Base-by-base conservation (phyloP, 2,797 vertebrate species). In the Emys orbicularis region DNA sequence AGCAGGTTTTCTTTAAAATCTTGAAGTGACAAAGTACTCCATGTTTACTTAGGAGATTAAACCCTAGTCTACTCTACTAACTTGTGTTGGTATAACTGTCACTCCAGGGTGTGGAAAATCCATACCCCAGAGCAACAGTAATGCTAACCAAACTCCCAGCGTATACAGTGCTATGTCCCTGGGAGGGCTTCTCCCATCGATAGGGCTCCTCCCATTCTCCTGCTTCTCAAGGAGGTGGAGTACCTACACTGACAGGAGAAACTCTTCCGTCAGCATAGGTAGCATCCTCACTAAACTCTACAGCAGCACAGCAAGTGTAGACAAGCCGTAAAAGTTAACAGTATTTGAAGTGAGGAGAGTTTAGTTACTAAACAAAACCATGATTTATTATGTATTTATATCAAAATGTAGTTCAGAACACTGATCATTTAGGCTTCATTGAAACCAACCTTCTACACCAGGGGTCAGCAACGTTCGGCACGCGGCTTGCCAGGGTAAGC, bases 1-100 rank as follows among this genome's bases (percentile, higher is more conserved):
- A 80, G 21, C 79, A 1, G 10, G 11, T 41, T 91, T 79, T 7
- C 79, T 91, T 91, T 83, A 74, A 90, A 61, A 41, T 13, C 72
- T 86, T 83, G 37, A 41, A 82, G 9, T 92, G 47, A 54, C 27
- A 74, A 89, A 88, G 56, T 13, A 23, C 19, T 65, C 61, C 10
- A 8, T 61, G 0, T 50, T 29, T 89, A 27, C 0, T 0, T 10
- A 84, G 54, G 52, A 84, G 16, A 27, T 15, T 12, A 13, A 47
- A 8, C 34, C 16, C 16, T 65, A 18, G 34, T 65, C 34, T 65
- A 65, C 16, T 5, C 8, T 9, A n/a, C 34, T n/a, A n/a, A 65
- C 31, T 65, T 65, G 6, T 15, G 13, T 61, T 29, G 29, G 59
- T 65, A 65, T 5, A 65, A 65, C 16, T 65, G 18, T 65, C 16